These are phyloP conservation scores for Tetraodon nigroviridis DNA, from an alignment of 2,113 vertebrate species.

Conservation along the genomic window DNA sequence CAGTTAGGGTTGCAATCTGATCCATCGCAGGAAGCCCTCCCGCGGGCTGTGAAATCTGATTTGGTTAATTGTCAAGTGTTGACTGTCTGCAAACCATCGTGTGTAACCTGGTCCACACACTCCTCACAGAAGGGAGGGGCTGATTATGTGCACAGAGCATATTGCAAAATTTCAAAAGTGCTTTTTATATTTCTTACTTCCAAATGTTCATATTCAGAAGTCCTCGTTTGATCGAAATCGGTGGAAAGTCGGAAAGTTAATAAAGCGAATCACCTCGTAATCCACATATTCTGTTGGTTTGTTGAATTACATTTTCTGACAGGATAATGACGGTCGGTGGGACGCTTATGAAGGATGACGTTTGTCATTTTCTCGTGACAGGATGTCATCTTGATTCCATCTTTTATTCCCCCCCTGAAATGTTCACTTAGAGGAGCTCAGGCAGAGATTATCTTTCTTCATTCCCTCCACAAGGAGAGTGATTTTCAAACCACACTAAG, in stretches of 20 bases:
- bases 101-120: conserved; percentile 16
- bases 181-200: conserved; percentile 24
- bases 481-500: conserved; percentile 31
- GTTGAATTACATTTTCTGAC: conserved; percentile 9
- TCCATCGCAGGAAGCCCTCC: conserved; percentile 46
- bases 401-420: conserved; percentile 25
- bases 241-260: not conserved
- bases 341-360: conserved; percentile 26
- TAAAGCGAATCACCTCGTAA: not conserved
- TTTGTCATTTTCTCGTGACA: conserved; percentile 30
- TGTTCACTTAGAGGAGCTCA: conserved; percentile 27
- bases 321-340: conserved; percentile 18
- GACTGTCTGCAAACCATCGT: conserved; percentile 42
- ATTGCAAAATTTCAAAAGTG: conserved; percentile 4
- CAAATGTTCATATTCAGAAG: not conserved
- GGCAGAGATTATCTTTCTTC: conserved; percentile 34
- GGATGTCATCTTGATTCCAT: conserved; percentile 38
- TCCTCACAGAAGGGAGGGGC: conserved; percentile 8
- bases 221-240: not conserved
- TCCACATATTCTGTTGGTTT: conserved; percentile 1
- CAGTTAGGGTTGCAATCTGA: conserved; percentile 66
- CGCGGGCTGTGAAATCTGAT: conserved; percentile 62
- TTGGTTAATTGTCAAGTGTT: conserved; percentile 58
- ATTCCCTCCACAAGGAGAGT: conserved; percentile 20
- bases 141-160: not conserved